Evolutionary conservation across 2,113 vertebrate genomes (phyloP), one percentile per base, ranked within the genome.

Genomic region (Pithys albifrons): DNA sequence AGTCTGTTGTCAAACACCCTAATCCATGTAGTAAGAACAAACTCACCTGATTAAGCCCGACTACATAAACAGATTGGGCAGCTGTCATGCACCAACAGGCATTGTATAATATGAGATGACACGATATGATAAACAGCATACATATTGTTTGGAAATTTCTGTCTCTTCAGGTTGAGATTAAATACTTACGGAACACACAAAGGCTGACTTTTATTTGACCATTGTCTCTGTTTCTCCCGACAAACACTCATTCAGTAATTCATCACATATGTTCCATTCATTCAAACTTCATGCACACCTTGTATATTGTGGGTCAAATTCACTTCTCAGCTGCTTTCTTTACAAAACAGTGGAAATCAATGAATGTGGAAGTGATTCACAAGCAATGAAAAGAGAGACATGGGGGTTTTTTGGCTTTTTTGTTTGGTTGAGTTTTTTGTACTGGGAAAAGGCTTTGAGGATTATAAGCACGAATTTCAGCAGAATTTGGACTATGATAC

Each of bases 11-110:
- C 95, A 97, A 95, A 93, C 85, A 89, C 81, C 72, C 43, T 96
- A 97, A 97, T 96, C 95, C 88, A 62, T 80, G 71, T 90, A 91
- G 20, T 91, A 96, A 95, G 96, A 94, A 84, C 79, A 91, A 96
- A 97, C 85, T 97, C 93, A 97, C 96, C 97, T 97, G 93, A 79
- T 94, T 94, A 81, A 69, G 13, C 66, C 71, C 41, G 92, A 12
- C 95, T 93, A 74, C 79, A 91, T 95, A 97, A 98, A 90, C 70
- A 97, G 96, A 97, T 97, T 95, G 97, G 91, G 85, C 94, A 93
- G 97, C 93, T 49, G 41, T 88, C 79, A 22, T 66, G 67, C 71
- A 77, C 84, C n/a, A 86, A 20, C 39, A 81, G 87, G 52, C 78
- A 74, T 33, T 64, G 66, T 79, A 90, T 81, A 93, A 95, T 89